A percentile compares a stretch with the other conserved stretches of the same genome.
Conservation (phyloP, 2,797 vertebrate species). For the Adelosebastes latens region DNA sequence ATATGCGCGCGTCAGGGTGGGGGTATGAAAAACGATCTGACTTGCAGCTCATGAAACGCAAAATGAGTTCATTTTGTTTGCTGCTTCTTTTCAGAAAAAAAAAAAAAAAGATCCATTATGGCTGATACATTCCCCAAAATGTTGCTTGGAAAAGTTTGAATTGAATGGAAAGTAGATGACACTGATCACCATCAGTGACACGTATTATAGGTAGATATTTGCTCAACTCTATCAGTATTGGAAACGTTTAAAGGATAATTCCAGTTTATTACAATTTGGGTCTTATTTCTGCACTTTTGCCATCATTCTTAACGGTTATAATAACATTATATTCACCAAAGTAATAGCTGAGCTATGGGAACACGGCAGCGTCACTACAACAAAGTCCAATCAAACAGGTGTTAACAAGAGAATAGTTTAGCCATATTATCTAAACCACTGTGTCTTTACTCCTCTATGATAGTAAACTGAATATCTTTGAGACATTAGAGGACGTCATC, state of each 20-base stretch:
- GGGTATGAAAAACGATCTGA: conserved; percentile 45
- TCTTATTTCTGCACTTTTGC: not conserved
- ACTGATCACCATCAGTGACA: conserved; percentile 7
- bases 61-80: conserved; percentile 61
- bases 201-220: conserved; percentile 2
- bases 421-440: not conserved
- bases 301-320: not conserved
- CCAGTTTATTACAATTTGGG: not conserved
- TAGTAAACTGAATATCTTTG: too few species aligned
- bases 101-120: conserved; percentile 48
- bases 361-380: not conserved
- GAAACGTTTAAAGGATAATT: not conserved
- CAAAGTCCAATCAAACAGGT: not conserved
- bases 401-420: not conserved
- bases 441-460: too few species aligned
- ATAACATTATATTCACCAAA: not conserved
- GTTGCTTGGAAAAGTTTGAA: conserved; percentile 33
- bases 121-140: conserved; percentile 72
- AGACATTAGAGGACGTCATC: too few species aligned
- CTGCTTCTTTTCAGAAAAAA: conserved; percentile 25
- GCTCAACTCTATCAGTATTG: not conserved
- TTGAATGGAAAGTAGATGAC: conserved; percentile 34
- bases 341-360: not conserved
- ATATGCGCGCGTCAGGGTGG: conserved; percentile 22
- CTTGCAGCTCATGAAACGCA: conserved; percentile 41